phyloP scores from a whole-genome alignment of 2,888 invertebrate genomes.

The Drosophila cognata region DNA sequence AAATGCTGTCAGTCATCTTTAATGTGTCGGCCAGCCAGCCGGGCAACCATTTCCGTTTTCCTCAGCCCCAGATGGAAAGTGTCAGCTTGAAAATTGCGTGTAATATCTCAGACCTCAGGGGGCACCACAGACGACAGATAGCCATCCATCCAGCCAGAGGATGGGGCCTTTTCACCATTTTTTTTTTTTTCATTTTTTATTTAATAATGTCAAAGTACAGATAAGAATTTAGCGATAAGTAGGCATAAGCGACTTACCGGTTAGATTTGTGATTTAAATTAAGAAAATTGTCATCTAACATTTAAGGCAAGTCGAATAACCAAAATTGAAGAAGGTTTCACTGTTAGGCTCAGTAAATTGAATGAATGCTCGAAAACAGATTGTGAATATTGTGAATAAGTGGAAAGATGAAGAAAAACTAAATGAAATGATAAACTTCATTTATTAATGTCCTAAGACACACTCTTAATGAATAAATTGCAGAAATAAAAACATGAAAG shows the following conservation, averaged over 20 bases:
- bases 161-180: neutral
- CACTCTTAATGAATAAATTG: neutral
- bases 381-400: neutral
- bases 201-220: neutral
- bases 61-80: constrained; percentile 26
- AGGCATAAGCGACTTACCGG: neutral
- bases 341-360: neutral
- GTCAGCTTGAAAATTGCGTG: constrained; percentile 62
- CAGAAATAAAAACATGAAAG: neutral
- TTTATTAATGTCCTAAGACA: neutral
- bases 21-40: constrained; percentile 58
- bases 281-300: neutral
- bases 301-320: neutral
- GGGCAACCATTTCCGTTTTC: constrained; percentile 56
- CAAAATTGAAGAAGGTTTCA: neutral
- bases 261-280: too few species aligned
- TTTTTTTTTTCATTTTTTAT: neutral
- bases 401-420: too few species aligned
- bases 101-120: constrained; percentile 57
- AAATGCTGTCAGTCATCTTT: constrained; percentile 65
- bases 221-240: neutral
- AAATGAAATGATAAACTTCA: too few species aligned
- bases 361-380: neutral
- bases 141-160: constrained; percentile 19
- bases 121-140: constrained; percentile 11